A percentile compares a stretch with the other conserved stretches of the same genome.
These are phyloP conservation scores for Oxygymnocypris stewartii DNA, from an alignment of 2,113 vertebrate genomes.

Conservation along the genomic window DNA sequence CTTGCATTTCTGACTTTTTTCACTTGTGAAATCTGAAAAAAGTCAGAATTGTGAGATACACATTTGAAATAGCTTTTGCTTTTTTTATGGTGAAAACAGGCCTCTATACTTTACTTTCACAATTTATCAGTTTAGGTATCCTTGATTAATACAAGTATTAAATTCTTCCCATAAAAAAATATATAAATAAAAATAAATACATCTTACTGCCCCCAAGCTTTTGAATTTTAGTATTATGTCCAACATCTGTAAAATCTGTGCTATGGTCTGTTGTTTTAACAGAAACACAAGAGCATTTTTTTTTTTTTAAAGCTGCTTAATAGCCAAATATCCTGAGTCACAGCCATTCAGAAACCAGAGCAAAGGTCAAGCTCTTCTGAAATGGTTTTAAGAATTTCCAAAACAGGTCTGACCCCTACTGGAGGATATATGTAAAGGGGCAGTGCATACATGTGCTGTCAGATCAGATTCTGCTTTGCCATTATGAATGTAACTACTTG, in stretches of 20 bases:
- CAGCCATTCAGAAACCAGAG: not conserved
- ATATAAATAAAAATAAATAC: not conserved
- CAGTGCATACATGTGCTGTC: not conserved
- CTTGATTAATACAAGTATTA: not conserved
- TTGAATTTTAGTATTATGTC: not conserved
- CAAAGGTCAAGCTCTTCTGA: not conserved
- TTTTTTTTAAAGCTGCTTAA: not conserved
- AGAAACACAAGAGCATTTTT: not conserved
- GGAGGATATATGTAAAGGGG: not conserved
- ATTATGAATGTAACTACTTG: not conserved
- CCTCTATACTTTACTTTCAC: not conserved
- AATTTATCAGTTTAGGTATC: not conserved
- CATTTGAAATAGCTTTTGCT: too few relatives aligned
- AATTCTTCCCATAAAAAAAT: not conserved
- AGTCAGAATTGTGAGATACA: too few relatives aligned
- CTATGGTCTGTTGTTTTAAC: not conserved
- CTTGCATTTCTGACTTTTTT: too few relatives aligned
- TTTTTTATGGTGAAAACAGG: not conserved
- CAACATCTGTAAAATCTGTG: not conserved
- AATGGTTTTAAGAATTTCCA: not conserved
- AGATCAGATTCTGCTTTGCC: not conserved
- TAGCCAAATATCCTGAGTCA: too few relatives aligned
- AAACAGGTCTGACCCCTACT: slow-evolving; percentile 24
- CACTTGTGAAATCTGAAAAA: too few relatives aligned
- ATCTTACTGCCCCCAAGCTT: not conserved